Conservation (phyloP, 2,113 vertebrate species). For the Probosciger aterrimus region DNA sequence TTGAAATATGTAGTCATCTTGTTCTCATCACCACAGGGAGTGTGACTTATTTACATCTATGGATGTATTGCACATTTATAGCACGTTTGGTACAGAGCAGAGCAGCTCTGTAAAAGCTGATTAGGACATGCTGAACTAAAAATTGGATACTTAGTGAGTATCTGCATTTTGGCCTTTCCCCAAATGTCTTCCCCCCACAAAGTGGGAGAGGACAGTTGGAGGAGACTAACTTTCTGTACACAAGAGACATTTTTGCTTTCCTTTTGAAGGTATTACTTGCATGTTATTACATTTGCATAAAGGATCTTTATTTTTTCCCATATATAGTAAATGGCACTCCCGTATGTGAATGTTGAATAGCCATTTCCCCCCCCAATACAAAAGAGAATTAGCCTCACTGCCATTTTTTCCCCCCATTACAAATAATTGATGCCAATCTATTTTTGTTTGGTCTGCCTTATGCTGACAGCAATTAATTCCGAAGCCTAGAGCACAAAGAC, state of each 20-base stretch:
- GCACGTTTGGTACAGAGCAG: not conserved
- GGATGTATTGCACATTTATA: not conserved
- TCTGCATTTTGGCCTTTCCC: conserved; percentile 32
- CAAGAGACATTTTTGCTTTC: not conserved
- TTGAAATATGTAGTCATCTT: not conserved
- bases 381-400: conserved; percentile 36
- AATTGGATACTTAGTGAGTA: conserved; percentile 17
- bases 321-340: conserved; percentile 52
- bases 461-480: conserved; percentile 67
- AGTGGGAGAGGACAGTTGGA: conserved; percentile 56
- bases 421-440: conserved; percentile 57
- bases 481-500: conserved; percentile 51
- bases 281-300: conserved; percentile 49
- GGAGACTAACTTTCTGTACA: conserved; percentile 8
- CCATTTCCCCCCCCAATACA: not conserved
- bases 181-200: not conserved
- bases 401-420: not conserved
- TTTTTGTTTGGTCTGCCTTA: conserved; percentile 64
- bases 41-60: not conserved
- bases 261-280: conserved; percentile 56
- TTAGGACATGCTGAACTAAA: conserved; percentile 10
- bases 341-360: not conserved
- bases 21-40: not conserved
- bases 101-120: conserved; percentile 31
- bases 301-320: conserved; percentile 35